Base-by-base conservation (phyloP, 1,140 invertebrate genomes). In the Atta cephalotes region DNA sequence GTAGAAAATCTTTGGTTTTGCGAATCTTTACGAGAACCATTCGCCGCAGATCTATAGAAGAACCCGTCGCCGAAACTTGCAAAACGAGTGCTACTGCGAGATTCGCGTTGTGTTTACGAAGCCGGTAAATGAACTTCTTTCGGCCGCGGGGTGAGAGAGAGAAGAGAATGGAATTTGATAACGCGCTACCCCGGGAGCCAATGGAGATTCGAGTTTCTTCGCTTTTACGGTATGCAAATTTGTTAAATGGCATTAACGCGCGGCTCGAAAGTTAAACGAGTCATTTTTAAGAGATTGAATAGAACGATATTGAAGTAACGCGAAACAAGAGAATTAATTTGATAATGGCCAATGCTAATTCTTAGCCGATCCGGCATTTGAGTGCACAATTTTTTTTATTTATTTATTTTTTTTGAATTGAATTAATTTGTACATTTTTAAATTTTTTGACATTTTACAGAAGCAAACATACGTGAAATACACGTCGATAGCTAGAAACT, bases 1-100 rank as follows among this genome's bases (percentile, higher is more conserved):
- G 85, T 93, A 87, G 86, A 93, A 92, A 94, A 94, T 92, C 85
- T 89, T 21, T 72, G 88, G 77, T 86, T 74, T 86, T 82, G 71
- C 31, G 56, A 2, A 76, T n/a, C 65, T 81, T 60, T 51, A 14
- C 14, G 80, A 70, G 60, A 25, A 0, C 28, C 65, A 62, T 58
- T 87, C 86, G 76, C 77, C 72, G 78, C 60, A 88, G 84, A 81
- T 53, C 82, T 77, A 53, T 66, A 18, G 86, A 90, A 76, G 10
- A 71, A n/a, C 25, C 21, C 45, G 68, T 77, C 72, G 53, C 28
- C 28, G 68, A 89, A 79, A 74, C 86, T 90, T 49, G 79, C 85
- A 74, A 89, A 85, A 80, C 49, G 53, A 49, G 63, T 74, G 28
- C 28, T 66, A 10, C 65, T 68, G 4, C 12, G 62, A 70, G 74